Conservation (phyloP, 2,888 invertebrate genomes). For the Acrobasis repandana region DNA sequence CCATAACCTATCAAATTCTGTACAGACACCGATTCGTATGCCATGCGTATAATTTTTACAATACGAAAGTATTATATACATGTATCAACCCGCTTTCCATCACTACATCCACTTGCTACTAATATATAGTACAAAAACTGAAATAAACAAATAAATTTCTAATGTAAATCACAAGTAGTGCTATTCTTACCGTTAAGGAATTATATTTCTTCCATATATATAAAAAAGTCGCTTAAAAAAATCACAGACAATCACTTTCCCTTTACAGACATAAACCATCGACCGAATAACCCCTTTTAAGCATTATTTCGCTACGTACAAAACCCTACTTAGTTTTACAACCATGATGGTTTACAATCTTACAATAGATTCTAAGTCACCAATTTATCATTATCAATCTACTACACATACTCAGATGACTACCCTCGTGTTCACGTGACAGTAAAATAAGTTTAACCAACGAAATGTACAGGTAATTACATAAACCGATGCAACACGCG, state of each 20-base stretch:
- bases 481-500: slow-evolving; percentile 14
- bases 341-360: slow-evolving; percentile 76
- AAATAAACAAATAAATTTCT: slow-evolving; percentile 76
- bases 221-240: slow-evolving; percentile 84
- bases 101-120: slow-evolving; percentile 57
- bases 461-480: slow-evolving; percentile 24
- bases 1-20: slow-evolving; percentile 64
- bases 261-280: slow-evolving; percentile 82
- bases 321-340: slow-evolving; percentile 83
- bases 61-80: slow-evolving; percentile 61
- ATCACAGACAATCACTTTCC: slow-evolving; percentile 84
- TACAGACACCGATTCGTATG: slow-evolving; percentile 43
- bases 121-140: slow-evolving; percentile 71
- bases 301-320: slow-evolving; percentile 78
- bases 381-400: slow-evolving; percentile 50
- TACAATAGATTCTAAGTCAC: slow-evolving; percentile 57
- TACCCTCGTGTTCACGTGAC: slow-evolving; percentile 52
- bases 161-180: slow-evolving; percentile 83
- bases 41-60: slow-evolving; percentile 53
- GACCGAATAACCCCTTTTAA: slow-evolving; percentile 72
- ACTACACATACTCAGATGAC: slow-evolving; percentile 56
- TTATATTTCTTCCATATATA: slow-evolving; percentile 78
- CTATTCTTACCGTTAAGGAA: slow-evolving; percentile 83
- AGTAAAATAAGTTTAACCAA: slow-evolving; percentile 37
- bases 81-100: slow-evolving; percentile 70